Evolutionary conservation across 2,797 vertebrate genomes (phyloP).

Genomic region (Sebastes baramenuke): DNA sequence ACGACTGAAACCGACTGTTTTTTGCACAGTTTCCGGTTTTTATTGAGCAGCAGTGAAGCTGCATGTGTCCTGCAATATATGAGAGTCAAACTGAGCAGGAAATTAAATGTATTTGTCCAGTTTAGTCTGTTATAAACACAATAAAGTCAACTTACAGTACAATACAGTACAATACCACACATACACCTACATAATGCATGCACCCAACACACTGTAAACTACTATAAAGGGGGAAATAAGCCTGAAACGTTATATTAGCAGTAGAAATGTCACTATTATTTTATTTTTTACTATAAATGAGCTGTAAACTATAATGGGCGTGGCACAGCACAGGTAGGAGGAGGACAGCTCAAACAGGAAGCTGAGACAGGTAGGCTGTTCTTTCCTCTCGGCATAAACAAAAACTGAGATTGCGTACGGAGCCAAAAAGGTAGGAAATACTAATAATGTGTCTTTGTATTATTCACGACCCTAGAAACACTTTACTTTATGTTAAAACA

Average conservation of each 20-base stretch:
- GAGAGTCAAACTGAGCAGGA: background rate
- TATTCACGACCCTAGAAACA: background rate
- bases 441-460: background rate
- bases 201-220: too few species aligned
- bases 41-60: background rate
- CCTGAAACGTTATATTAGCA: too few species aligned
- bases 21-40: background rate
- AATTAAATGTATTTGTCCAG: background rate
- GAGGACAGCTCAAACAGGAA: conserved; percentile 47
- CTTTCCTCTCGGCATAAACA: background rate
- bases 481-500: background rate
- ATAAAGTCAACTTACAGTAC: background rate
- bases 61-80: background rate
- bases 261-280: background rate
- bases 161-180: background rate
- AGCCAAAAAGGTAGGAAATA: conserved; percentile 38
- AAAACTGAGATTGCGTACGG: background rate
- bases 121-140: background rate
- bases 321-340: conserved; percentile 59
- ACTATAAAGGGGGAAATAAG: background rate
- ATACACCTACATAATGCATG: fast-evolving
- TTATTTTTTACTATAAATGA: background rate
- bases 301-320: conserved; percentile 45
- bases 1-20: background rate
- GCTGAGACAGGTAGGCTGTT: background rate